phyloP scores from a whole-genome alignment of 2,888 invertebrate genomes.

The Atrina japonica region DNA sequence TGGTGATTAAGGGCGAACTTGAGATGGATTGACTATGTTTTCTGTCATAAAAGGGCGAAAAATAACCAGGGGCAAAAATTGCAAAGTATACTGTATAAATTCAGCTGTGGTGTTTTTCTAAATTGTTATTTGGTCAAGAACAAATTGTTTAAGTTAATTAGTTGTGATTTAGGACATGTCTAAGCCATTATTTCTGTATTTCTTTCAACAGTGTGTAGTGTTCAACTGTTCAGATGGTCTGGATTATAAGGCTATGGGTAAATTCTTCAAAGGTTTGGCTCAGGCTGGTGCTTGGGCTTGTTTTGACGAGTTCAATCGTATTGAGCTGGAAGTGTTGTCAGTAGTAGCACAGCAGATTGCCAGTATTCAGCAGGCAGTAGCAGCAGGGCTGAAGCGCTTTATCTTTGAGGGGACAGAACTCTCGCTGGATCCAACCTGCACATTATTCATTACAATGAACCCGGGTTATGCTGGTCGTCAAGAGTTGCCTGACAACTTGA shows the following conservation, averaged over 20 bases:
- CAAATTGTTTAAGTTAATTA: too few relatives aligned
- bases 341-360: constrained; percentile 97
- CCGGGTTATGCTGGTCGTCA: constrained; percentile 82
- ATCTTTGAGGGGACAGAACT: constrained; percentile 83
- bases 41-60: too few relatives aligned
- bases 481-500: constrained; percentile 81
- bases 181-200: too few relatives aligned
- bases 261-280: constrained; percentile 95
- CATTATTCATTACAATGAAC: constrained; percentile 82
- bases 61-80: too few relatives aligned
- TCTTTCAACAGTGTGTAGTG: constrained; percentile 87
- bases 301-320: constrained; percentile 97
- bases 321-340: constrained; percentile 92
- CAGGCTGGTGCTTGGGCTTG: constrained; percentile 95
- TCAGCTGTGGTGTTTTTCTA: too few relatives aligned
- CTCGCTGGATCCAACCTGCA: constrained; percentile 80
- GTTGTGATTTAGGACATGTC: too few relatives aligned
- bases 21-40: too few relatives aligned
- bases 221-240: constrained; percentile 97
- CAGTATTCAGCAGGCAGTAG: constrained; percentile 93
- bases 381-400: constrained; percentile 89
- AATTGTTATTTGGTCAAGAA: too few relatives aligned
- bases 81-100: too few relatives aligned
- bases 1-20: too few relatives aligned
- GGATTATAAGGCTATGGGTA: constrained; percentile 95